Evolutionary conservation across 92 coral and sea anemone species (phyloP).

Genomic region (Epizoanthus scotinus): DNA sequence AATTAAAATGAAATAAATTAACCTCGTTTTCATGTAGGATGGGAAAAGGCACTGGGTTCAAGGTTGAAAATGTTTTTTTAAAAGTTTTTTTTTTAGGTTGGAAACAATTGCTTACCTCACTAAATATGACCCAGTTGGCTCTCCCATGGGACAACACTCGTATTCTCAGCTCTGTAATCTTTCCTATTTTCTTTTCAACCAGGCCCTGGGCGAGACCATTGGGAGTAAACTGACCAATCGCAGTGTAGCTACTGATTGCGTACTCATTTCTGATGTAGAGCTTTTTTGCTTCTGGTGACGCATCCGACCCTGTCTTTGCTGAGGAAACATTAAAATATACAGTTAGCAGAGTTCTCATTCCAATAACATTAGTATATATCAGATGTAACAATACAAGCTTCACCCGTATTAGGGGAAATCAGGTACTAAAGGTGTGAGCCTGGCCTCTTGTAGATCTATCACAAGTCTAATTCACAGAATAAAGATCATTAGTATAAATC

Average conservation of each 20-base stretch:
- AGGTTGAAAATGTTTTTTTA: not conserved
- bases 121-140: slow-evolving; percentile 90
- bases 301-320: slow-evolving; percentile 46
- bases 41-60: not conserved
- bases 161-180: slow-evolving; percentile 80
- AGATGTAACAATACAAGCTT: too few relatives aligned
- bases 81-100: too few relatives aligned
- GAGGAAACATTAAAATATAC: not conserved
- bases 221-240: slow-evolving; percentile 66
- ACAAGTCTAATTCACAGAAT: too few relatives aligned
- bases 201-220: slow-evolving; percentile 78
- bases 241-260: slow-evolving; percentile 64
- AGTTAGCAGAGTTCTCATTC: too few relatives aligned
- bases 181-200: slow-evolving; percentile 67
- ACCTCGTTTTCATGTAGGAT: not conserved
- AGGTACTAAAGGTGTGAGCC: too few relatives aligned
- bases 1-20: too few relatives aligned
- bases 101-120: slow-evolving; percentile 76
- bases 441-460: too few relatives aligned
- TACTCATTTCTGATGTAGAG: slow-evolving; percentile 72
- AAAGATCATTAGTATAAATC: too few relatives aligned
- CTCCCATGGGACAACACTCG: slow-evolving; percentile 79
- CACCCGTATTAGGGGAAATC: too few relatives aligned
- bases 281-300: slow-evolving; percentile 84
- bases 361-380: too few relatives aligned